These are phyloP conservation scores for Leptinotarsa lineolata DNA, from an alignment of 1,140 invertebrate species.

Conservation along the genomic window DNA sequence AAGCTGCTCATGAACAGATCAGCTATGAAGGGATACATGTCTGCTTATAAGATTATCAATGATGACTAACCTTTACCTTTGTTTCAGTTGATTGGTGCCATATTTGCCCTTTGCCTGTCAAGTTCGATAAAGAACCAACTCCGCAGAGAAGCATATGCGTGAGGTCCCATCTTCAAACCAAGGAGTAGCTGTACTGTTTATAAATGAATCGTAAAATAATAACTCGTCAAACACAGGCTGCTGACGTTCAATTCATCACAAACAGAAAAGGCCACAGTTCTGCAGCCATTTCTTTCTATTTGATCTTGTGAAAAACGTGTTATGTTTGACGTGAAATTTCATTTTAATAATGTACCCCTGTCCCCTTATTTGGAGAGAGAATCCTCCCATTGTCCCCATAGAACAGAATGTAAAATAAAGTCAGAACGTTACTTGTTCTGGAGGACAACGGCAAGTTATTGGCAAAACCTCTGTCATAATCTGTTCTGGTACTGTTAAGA, in stretches of 20 bases:
- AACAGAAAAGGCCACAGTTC: not conserved
- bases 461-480: too few relatives aligned
- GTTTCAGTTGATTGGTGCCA: constrained; percentile 51
- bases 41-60: too few relatives aligned
- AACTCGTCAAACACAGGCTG: too few relatives aligned
- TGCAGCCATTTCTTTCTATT: not conserved
- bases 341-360: too few relatives aligned
- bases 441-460: too few relatives aligned
- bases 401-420: not conserved
- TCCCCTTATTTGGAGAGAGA: too few relatives aligned
- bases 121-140: constrained; percentile 41
- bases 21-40: too few relatives aligned
- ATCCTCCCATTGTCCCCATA: not conserved
- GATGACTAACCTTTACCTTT: not conserved
- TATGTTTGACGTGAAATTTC: too few relatives aligned
- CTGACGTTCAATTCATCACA: too few relatives aligned
- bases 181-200: not conserved
- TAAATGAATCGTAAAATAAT: not conserved
- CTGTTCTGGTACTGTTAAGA: too few relatives aligned
- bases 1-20: not conserved
- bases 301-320: not conserved
- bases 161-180: not conserved
- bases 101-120: constrained; percentile 42
- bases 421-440: not conserved
- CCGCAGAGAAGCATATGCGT: constrained; percentile 1